Conservation (phyloP, 2,797 vertebrate species). For the Manis pentadactyla region DNA sequence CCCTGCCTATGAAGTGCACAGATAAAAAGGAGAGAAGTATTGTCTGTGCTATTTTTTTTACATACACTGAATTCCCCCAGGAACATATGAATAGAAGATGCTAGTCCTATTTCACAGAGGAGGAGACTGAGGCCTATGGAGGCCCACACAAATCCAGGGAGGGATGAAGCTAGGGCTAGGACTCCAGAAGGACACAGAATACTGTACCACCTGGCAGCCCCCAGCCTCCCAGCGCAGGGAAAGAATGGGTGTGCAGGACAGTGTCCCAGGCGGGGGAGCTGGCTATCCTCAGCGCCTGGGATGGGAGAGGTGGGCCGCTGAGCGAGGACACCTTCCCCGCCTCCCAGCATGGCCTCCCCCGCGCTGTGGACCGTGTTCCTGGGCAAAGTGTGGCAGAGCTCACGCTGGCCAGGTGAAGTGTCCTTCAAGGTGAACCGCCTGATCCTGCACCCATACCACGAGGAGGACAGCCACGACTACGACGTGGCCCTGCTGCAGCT, state of each 20-base stretch:
- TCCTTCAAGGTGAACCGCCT: slow-evolving; percentile 91
- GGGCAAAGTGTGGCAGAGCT: slow-evolving; percentile 90
- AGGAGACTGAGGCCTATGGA: not conserved
- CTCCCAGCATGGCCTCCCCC: slow-evolving; percentile 88
- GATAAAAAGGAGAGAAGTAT: not conserved
- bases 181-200: not conserved
- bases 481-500: slow-evolving; percentile 95
- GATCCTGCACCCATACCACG: slow-evolving; percentile 93
- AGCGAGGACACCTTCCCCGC: not conserved
- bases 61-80: not conserved
- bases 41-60: not conserved
- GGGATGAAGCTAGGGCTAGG: not conserved
- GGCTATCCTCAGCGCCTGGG: not conserved
- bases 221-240: accelerated
- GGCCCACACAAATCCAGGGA: not conserved
- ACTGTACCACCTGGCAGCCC: accelerated
- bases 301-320: not conserved
- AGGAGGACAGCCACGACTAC: slow-evolving; percentile 93
- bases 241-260: accelerated
- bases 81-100: not conserved
- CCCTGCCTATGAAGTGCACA: not conserved
- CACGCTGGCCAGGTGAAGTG: slow-evolving; percentile 90
- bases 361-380: slow-evolving; percentile 94
- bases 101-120: not conserved
- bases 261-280: accelerated